Conservation (phyloP, 2,888 invertebrate genomes). For the Dorcus parallelipipedus region DNA sequence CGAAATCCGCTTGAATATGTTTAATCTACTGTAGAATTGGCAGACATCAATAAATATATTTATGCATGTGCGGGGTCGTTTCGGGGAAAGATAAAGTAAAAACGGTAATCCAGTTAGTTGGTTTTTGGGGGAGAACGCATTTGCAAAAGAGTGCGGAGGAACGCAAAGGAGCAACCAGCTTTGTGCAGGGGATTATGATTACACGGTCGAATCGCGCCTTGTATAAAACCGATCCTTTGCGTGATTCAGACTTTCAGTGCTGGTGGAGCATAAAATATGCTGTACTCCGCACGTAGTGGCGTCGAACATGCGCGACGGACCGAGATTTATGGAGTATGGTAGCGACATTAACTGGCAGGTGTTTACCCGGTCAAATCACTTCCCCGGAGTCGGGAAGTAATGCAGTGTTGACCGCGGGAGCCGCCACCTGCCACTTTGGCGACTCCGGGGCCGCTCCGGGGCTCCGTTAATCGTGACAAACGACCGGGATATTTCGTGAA, state of each 20-base stretch:
- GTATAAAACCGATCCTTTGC: slow-evolving; percentile 39
- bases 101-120: slow-evolving; percentile 24
- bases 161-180: slow-evolving; percentile 14
- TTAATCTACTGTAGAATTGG: slow-evolving; percentile 45
- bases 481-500: slow-evolving; percentile 41
- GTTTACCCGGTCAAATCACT: slow-evolving; percentile 45
- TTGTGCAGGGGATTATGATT: slow-evolving; percentile 37
- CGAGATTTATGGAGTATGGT: slow-evolving; percentile 16
- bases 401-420: slow-evolving; percentile 42
- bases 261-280: slow-evolving; percentile 7
- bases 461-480: slow-evolving; percentile 46
- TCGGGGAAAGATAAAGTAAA: slow-evolving; percentile 12
- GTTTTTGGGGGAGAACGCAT: neutral
- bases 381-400: slow-evolving; percentile 41
- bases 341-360: slow-evolving; percentile 39
- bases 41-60: slow-evolving; percentile 28
- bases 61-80: slow-evolving; percentile 16
- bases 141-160: neutral
- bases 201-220: slow-evolving; percentile 32
- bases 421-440: slow-evolving; percentile 41
- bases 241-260: slow-evolving; percentile 29
- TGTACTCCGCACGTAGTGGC: neutral
- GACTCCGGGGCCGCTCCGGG: slow-evolving; percentile 23
- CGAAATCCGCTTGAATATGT: slow-evolving; percentile 36
- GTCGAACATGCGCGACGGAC: slow-evolving; percentile 5